A percentile compares a stretch with the other conserved stretches of the same genome.
Conservation (phyloP, 2,797 vertebrate genomes). For the Fistularia tabacaria region DNA sequence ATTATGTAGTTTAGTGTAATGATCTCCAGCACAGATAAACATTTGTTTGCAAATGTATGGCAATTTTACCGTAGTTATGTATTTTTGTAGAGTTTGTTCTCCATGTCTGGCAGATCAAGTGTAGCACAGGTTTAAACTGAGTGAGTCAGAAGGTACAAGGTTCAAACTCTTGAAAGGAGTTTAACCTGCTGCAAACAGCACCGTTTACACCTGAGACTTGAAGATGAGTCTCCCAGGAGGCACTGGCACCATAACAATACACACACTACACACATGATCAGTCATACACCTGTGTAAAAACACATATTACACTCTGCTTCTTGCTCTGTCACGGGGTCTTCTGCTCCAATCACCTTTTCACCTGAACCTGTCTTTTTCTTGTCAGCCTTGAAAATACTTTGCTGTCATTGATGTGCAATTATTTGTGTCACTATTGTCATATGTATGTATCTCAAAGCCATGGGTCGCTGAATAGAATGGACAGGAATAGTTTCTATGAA, state of each 20-base stretch:
- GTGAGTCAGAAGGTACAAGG: conserved; percentile 6
- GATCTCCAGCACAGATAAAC: conserved; percentile 57
- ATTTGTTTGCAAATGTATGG: conserved; percentile 52
- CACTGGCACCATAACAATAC: conserved; percentile 27
- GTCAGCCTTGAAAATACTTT: conserved; percentile 33
- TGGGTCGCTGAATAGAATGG: conserved; percentile 26
- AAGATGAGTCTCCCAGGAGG: conserved; percentile 25
- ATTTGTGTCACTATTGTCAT: conserved; percentile 65
- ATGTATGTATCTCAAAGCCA: conserved; percentile 34
- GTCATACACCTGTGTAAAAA: conserved; percentile 2
- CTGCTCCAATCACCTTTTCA: conserved; percentile 19
- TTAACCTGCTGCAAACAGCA: conserved; percentile 44
- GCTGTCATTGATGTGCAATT: conserved; percentile 23
- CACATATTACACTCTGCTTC: conserved; percentile 16
- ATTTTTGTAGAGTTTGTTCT: conserved; percentile 69
- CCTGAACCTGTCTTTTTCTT: conserved; percentile 8
- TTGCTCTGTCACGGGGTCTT: conserved; percentile 22
- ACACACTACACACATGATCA: not conserved
- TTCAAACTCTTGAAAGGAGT: conserved; percentile 11
- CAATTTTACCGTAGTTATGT: conserved; percentile 66
- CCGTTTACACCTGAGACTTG: conserved; percentile 72
- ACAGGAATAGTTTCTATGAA: conserved; percentile 5
- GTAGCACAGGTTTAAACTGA: conserved; percentile 56
- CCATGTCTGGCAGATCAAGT: conserved; percentile 61
- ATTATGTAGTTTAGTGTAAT: conserved; percentile 59